Evolutionary conservation across 2,797 vertebrate genomes (phyloP).

Genomic region (Sylvia borin): DNA sequence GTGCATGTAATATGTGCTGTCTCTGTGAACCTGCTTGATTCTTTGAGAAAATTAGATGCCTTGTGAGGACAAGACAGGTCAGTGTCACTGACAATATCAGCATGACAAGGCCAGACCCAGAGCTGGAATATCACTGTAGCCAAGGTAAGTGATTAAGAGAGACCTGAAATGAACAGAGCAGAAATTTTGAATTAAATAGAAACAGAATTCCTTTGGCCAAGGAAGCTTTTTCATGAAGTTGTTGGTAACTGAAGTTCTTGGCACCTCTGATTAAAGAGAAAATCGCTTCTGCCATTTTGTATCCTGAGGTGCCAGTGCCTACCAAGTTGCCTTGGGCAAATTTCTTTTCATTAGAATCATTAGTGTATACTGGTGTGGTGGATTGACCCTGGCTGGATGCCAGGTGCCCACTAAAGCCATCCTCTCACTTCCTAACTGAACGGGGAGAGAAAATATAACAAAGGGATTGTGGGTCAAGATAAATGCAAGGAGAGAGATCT

Average conservation of each 20-base stretch:
- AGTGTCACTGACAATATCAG: not conserved
- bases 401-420: not conserved
- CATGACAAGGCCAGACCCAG: not conserved
- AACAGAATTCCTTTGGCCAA: not conserved
- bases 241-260: not conserved
- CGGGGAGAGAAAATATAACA: not conserved
- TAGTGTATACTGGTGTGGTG: not conserved
- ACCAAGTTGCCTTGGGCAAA: not conserved
- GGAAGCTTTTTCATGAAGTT: not conserved
- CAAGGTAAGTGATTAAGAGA: not conserved
- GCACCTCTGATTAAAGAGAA: not conserved
- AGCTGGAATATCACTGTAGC: not conserved
- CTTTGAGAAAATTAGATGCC: constrained; percentile 6
- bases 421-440: not conserved
- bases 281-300: not conserved
- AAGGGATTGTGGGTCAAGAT: rapidly evolving
- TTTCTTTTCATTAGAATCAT: not conserved
- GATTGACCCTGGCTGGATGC: not conserved
- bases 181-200: not conserved
- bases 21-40: not conserved
- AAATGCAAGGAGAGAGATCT: not conserved
- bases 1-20: not conserved
- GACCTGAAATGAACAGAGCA: not conserved
- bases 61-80: not conserved
- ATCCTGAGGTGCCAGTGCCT: not conserved